A percentile compares a stretch with the other conserved stretches of the same genome.
These are phyloP conservation scores for Uloborus diversus DNA, from an alignment of 1,140 invertebrate genomes.

Conservation along the genomic window DNA sequence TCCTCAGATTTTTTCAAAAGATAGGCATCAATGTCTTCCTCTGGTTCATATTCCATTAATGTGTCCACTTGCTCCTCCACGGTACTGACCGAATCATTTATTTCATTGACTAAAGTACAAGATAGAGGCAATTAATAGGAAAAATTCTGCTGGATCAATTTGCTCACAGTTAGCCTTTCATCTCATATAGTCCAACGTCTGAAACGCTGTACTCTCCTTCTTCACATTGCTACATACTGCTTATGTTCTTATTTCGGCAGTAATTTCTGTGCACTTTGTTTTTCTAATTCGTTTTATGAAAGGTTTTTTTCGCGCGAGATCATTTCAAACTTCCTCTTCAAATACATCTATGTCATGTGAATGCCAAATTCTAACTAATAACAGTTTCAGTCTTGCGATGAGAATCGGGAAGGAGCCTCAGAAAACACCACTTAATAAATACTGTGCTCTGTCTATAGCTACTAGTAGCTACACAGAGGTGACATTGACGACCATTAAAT, in stretches of 20 bases:
- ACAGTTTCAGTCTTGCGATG: no score
- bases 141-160: conserved; percentile 5
- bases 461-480: not conserved
- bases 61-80: not conserved
- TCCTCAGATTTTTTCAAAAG: no score
- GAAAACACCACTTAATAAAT: no score
- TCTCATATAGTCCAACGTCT: not conserved
- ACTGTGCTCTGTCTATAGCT: not conserved
- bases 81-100: not conserved
- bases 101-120: not conserved
- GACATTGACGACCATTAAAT: not conserved
- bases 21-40: no score
- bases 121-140: not conserved
- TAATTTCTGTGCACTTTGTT: not conserved
- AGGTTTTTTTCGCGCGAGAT: no score
- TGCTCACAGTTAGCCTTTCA: not conserved
- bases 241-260: not conserved
- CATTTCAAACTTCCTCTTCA: no score
- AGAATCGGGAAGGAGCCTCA: no score
- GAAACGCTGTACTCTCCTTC: no score
- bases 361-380: no score
- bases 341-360: no score
- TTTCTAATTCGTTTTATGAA: no score
- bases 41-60: not conserved
- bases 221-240: not conserved